These are phyloP conservation scores for Paragorgia papillata DNA, from an alignment of 92 coral and sea anemone genomes.

Conservation along the genomic window DNA sequence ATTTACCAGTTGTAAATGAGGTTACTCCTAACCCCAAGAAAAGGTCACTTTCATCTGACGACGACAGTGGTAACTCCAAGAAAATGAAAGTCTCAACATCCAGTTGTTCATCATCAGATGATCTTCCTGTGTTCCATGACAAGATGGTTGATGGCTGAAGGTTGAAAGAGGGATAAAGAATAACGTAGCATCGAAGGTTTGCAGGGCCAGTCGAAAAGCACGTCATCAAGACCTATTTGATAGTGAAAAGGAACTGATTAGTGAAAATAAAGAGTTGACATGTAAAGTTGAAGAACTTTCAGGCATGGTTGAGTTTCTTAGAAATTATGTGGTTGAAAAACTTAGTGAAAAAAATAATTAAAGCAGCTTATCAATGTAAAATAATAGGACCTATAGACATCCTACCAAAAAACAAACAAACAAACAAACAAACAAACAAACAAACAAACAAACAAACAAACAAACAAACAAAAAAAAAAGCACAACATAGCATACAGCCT, in stretches of 20 bases:
- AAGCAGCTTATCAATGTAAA: background rate
- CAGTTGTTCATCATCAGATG: no score
- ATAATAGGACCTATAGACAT: conserved; percentile 1
- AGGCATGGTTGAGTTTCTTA: conserved; percentile 60
- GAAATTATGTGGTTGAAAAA: conserved; percentile 69
- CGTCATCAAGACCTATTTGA: conserved; percentile 72
- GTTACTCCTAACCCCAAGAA: conserved; percentile 4
- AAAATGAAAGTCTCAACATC: no score
- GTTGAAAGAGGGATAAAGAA: conserved; percentile 78
- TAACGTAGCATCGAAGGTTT: conserved; percentile 79
- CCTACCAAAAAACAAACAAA: conserved; percentile 10
- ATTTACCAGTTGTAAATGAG: background rate
- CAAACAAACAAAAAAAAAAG: no score
- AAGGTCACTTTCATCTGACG: no score
- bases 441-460: no score
- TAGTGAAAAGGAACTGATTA: conserved; percentile 67
- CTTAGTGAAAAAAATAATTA: conserved; percentile 54
- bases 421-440: no score
- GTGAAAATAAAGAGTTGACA: conserved; percentile 69
- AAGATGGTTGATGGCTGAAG: no score
- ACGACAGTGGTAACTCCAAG: no score
- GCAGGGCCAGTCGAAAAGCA: conserved; percentile 80
- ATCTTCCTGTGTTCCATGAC: conserved; percentile 45
- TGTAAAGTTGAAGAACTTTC: conserved; percentile 64
- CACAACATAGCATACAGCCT: no score